Evolutionary conservation across 2,888 invertebrate genomes (phyloP), one percentile per base, ranked within the genome.

Genomic region (Fabriciana adippe): DNA sequence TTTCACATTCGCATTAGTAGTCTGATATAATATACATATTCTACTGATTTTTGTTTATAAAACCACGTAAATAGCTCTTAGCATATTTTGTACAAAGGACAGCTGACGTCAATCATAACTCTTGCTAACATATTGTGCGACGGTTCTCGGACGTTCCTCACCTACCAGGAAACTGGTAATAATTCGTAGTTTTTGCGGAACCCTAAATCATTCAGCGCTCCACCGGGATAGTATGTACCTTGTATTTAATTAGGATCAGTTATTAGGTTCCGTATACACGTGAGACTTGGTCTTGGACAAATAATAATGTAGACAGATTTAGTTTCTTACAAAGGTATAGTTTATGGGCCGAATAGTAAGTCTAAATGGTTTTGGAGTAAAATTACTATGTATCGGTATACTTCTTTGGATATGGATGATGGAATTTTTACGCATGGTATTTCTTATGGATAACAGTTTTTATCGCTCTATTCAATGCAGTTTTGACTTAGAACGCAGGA

Each of bases 181-280:
- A 78, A 78, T 74, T 80, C 64, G 68, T 71, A 74, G 76, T 79
- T 78, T 79, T 79, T 79, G 78, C 77, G 78, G 75, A 76, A 73
- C 76, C 75, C 78, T 80, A 79, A 80, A 79, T 80, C 80, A 76
- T 75, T 78, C 72, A 78, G 81, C 80, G 82, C 78, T 74, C 78
- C 68, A 75, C 79, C 78, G 80, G 81, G 81, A 83, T 82, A 83
- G 81, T 82, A 82, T 85, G 83, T 83, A 82, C 82, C 82, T 76
- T 79, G 81, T 81, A 79, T 78, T 83, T 82, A 80, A 79, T 83
- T 85, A 81, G 83, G 83, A 86, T 84, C 80, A 81, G 78, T 76
- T 75, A 72, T 81, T 75, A 83, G 82, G 84, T 75, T 60, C 62
- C 15, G 60, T 74, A 67, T 74, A 79, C 48, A 76, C 69, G 54